Conservation (phyloP, 2,797 vertebrate genomes). For the Schizopygopsis malacanthus region DNA sequence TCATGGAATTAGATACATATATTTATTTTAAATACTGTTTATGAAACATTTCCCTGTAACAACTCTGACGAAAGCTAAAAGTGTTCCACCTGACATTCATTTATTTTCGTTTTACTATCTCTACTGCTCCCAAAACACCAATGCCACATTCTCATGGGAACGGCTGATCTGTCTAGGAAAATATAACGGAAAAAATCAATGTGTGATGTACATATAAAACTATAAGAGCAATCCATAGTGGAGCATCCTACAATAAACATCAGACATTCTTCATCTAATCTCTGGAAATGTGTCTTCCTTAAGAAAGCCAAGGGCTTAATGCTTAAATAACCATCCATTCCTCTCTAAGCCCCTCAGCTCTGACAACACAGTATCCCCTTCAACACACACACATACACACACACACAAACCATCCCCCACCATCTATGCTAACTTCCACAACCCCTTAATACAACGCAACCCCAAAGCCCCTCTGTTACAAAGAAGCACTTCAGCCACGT, state of each 20-base stretch:
- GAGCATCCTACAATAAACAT: slow-evolving; percentile 1
- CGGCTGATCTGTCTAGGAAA: background rate
- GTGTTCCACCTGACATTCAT: slow-evolving; percentile 13
- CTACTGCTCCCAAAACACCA: slow-evolving; percentile 35
- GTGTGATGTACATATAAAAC: background rate
- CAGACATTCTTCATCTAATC: slow-evolving; percentile 43
- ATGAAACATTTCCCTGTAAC: background rate
- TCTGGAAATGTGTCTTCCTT: slow-evolving; percentile 38
- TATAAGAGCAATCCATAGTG: background rate
- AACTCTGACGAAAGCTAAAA: background rate
- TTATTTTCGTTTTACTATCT: slow-evolving; percentile 23
- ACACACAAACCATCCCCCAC: slow-evolving; percentile 26
- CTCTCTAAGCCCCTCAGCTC: slow-evolving; percentile 58
- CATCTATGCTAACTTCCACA: slow-evolving; percentile 38
- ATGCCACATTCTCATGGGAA: slow-evolving; percentile 18
- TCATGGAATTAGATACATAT: background rate
- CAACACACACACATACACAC: slow-evolving; percentile 7
- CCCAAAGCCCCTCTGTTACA: slow-evolving; percentile 39
- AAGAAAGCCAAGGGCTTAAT: slow-evolving; percentile 35
- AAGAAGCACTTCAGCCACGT: slow-evolving; percentile 50
- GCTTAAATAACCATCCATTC: slow-evolving; percentile 58
- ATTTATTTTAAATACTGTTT: slow-evolving; percentile 7
- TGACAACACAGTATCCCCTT: slow-evolving; percentile 51
- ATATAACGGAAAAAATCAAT: background rate
- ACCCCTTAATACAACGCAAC: slow-evolving; percentile 21